Evolutionary conservation across 2,888 invertebrate genomes (phyloP).

Genomic region (Meta bourneti): DNA sequence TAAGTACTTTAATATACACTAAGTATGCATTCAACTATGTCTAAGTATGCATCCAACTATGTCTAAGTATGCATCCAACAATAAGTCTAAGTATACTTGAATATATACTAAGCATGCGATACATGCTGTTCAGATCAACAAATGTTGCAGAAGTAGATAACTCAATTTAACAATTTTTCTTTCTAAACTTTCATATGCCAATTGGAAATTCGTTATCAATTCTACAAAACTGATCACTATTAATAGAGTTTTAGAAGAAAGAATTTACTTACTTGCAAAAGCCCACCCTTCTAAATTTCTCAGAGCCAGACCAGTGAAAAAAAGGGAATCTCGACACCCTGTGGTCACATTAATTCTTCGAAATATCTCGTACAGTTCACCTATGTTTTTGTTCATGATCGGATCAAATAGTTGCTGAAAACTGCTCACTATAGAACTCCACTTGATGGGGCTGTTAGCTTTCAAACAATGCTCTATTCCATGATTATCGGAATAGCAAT

Average conservation of each 20-base stretch:
- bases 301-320: not conserved
- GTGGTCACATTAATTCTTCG: not conserved
- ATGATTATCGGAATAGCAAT: not conserved
- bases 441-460: not conserved
- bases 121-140: too few relatives aligned
- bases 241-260: not conserved
- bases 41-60: too few relatives aligned
- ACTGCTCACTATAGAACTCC: not conserved
- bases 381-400: constrained; percentile 3
- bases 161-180: not conserved
- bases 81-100: too few relatives aligned
- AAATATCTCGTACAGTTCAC: not conserved
- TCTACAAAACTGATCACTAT: too few relatives aligned
- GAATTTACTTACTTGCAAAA: constrained; percentile 43
- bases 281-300: constrained; percentile 33
- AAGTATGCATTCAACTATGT: too few relatives aligned
- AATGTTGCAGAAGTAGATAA: too few relatives aligned
- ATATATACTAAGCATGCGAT: too few relatives aligned
- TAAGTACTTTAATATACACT: too few relatives aligned
- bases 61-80: too few relatives aligned
- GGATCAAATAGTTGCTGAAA: not conserved
- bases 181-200: not conserved
- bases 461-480: not conserved
- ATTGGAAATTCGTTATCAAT: not conserved
- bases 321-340: constrained; percentile 9